Base-by-base conservation (phyloP, 2,888 invertebrate genomes). In the Margaritifera margaritifera region DNA sequence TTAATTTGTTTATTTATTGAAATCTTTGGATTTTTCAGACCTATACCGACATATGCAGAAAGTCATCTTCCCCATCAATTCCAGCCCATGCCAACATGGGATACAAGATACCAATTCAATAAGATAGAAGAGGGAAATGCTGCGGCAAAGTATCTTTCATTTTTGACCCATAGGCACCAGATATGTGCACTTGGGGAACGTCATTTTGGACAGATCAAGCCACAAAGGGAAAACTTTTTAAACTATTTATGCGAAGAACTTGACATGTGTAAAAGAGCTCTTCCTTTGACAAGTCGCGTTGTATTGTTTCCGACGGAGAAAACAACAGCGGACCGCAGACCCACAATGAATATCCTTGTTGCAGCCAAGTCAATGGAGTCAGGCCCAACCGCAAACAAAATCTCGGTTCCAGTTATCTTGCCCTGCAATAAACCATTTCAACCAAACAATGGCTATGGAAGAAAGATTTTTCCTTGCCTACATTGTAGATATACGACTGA, bases 401-500 rank as follows among this genome's bases (percentile, higher is more conserved):
- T 75, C 64, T 70, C 72, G 42, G 70, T 71, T 66, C 77, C 77
- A 8, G 71, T 77, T 55, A 68, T 77, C 18, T 69, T 77, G 20
- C 68, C 74, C 27, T 77, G 77, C 65, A 68, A 61, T 52, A 74
- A 70, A 61, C 74, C 77, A 6, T 77, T 68, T 68, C 59, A 72
- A 2, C 11, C 42, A 1, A 42, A 42, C 42, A 42, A 42, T 15
- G 15, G 1, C 42, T 42, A 42, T 42, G 80, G 79, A 15, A 66
- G 80, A 4, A 82, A 81, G 64, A 61, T 82, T 24, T 82, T 82
- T 71, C 80, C 81, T 1, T 86, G 86, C 64, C 82, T 83, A 0
- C 82, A 85, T 64, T 87, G 87, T 73, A 77, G 83, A 55, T 89
- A 89, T 72, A 80, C 83, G 55, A 88, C 89, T 18, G 87, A 88